Evolutionary conservation across 2,797 vertebrate species (phyloP).

Genomic region (Microctenopoma lineatum): DNA sequence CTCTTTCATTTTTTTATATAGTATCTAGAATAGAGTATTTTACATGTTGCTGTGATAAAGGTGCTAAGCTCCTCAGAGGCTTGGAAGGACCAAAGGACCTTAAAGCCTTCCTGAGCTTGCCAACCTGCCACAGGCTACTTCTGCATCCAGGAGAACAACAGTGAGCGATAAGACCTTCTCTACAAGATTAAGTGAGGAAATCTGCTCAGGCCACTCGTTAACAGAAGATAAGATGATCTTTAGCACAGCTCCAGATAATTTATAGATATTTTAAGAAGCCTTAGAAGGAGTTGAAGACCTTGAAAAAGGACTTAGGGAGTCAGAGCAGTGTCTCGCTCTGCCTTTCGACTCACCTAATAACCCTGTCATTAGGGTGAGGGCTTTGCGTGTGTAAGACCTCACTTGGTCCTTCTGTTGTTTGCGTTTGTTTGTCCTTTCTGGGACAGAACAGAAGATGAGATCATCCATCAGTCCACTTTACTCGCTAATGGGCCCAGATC

Average conservation of each 20-base stretch:
- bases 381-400: slow-evolving; percentile 56
- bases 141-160: slow-evolving; percentile 55
- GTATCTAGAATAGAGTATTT: neutral
- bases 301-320: slow-evolving; percentile 66
- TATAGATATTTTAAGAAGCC: slow-evolving; percentile 76
- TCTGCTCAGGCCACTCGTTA: slow-evolving; percentile 68
- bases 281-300: slow-evolving; percentile 71
- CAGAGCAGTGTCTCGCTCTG: slow-evolving; percentile 68
- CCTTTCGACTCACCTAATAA: slow-evolving; percentile 72
- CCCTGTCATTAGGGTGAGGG: slow-evolving; percentile 70
- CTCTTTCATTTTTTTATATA: slow-evolving; percentile 3
- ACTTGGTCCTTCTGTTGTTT: slow-evolving; percentile 60
- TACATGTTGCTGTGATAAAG: slow-evolving; percentile 14
- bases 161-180: slow-evolving; percentile 72
- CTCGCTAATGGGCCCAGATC: slow-evolving; percentile 67
- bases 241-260: slow-evolving; percentile 67
- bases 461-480: slow-evolving; percentile 71
- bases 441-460: slow-evolving; percentile 61
- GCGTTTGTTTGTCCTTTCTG: slow-evolving; percentile 69
- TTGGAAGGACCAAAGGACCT: slow-evolving; percentile 51
- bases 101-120: slow-evolving; percentile 64
- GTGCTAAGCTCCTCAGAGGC: slow-evolving; percentile 27
- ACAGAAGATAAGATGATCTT: slow-evolving; percentile 75
- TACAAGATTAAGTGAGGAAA: slow-evolving; percentile 78
- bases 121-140: slow-evolving; percentile 64